A percentile compares a stretch with the other conserved stretches of the same genome.
Evolutionary conservation across 1,140 invertebrate genomes (phyloP).

Genomic region (Brachionus sp.): DNA sequence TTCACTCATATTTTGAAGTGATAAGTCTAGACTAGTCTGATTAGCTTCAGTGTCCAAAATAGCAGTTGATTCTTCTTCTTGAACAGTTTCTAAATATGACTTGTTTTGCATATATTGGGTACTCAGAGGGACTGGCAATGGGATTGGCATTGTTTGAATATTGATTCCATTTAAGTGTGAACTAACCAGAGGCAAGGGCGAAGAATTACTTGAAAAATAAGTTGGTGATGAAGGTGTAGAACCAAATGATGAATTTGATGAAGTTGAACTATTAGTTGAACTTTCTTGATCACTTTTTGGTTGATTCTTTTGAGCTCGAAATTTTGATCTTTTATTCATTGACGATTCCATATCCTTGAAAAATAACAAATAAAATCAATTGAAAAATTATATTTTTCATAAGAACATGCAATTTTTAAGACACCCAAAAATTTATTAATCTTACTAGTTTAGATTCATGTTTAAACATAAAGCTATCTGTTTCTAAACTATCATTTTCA

Average conservation of each 20-base stretch:
- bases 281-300: slow-evolving; percentile 13
- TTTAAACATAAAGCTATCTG: background rate
- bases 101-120: background rate
- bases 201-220: background rate
- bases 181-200: background rate
- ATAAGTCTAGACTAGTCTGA: background rate
- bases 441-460: slow-evolving; percentile 25
- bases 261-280: background rate
- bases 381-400: background rate
- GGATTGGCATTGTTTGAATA: slow-evolving; percentile 26
- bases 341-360: background rate
- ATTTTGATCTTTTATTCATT: slow-evolving; percentile 24
- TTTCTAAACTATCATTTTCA: slow-evolving; percentile 25
- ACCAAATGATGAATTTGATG: slow-evolving; percentile 13
- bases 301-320: background rate
- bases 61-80: background rate
- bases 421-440: background rate
- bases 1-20: background rate
- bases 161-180: slow-evolving; percentile 4
- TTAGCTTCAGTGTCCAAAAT: background rate
- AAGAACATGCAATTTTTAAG: background rate
- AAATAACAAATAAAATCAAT: background rate
- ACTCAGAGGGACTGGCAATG: background rate
- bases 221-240: slow-evolving; percentile 16
- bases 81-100: slow-evolving; percentile 20